Conservation (phyloP, 2,888 invertebrate species). For the Cabera pusaria region DNA sequence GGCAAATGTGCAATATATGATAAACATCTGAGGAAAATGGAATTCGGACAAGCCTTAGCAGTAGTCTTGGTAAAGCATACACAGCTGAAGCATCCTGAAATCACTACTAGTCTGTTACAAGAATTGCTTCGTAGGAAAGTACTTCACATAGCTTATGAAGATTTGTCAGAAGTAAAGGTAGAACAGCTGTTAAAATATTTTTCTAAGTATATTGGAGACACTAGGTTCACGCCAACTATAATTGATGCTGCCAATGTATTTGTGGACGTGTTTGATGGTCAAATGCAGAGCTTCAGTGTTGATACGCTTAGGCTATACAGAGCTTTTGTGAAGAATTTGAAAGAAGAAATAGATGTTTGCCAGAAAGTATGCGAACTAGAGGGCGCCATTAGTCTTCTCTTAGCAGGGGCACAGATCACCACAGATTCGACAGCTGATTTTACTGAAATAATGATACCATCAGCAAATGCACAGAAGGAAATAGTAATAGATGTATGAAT, state of each 20-base stretch:
- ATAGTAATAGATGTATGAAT: slow-evolving; percentile 81
- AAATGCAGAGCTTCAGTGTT: slow-evolving; percentile 84
- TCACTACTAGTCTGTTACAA: slow-evolving; percentile 91
- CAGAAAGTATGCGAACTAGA: slow-evolving; percentile 85
- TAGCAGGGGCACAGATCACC: slow-evolving; percentile 83
- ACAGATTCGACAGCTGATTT: slow-evolving; percentile 59
- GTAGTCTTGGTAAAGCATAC: slow-evolving; percentile 85
- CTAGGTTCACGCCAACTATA: slow-evolving; percentile 88
- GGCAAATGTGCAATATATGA: slow-evolving; percentile 84
- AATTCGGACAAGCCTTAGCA: slow-evolving; percentile 91
- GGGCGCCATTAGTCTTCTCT: slow-evolving; percentile 87
- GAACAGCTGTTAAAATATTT: slow-evolving; percentile 89
- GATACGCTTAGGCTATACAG: slow-evolving; percentile 85
- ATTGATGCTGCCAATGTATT: slow-evolving; percentile 89
- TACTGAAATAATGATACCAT: slow-evolving; percentile 57
- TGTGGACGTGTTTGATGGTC: slow-evolving; percentile 88
- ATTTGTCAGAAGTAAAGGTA: slow-evolving; percentile 87
- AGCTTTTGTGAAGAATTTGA: slow-evolving; percentile 83
- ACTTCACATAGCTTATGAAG: slow-evolving; percentile 88
- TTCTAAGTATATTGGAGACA: slow-evolving; percentile 87
- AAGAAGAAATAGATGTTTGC: slow-evolving; percentile 87
- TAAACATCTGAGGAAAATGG: slow-evolving; percentile 88
- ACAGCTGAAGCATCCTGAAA: slow-evolving; percentile 87
- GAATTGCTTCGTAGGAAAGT: slow-evolving; percentile 94
- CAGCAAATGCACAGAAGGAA: slow-evolving; percentile 78